These are phyloP conservation scores for Pheosia tremula DNA, from an alignment of 2,888 invertebrate species.

Conservation along the genomic window DNA sequence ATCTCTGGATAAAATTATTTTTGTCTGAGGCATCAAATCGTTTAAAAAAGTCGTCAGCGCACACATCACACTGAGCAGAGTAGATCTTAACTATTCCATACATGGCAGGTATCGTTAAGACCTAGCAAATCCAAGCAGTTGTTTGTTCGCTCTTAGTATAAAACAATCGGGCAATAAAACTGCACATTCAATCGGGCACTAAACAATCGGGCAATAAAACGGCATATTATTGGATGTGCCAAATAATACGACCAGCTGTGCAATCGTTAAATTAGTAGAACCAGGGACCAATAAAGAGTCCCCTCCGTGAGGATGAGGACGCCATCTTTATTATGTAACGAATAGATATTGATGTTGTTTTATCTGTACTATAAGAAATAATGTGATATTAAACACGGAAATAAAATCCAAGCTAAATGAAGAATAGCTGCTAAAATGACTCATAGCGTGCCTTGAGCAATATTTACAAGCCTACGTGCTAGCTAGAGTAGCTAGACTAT, in stretches of 20 bases:
- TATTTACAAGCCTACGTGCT: background rate
- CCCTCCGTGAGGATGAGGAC: constrained; percentile 18
- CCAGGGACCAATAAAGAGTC: constrained; percentile 22
- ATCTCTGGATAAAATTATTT: no score
- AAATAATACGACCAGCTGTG: constrained; percentile 1
- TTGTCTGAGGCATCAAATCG: no score
- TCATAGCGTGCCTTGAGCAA: no score
- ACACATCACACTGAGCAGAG: no score
- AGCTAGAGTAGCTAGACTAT: background rate
- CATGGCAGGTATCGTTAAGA: no score
- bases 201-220: background rate
- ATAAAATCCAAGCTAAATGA: background rate
- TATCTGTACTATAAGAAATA: constrained; percentile 4
- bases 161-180: no score
- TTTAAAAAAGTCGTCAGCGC: no score
- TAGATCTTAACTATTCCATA: no score
- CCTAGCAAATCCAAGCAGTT: no score
- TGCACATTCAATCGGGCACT: no score
- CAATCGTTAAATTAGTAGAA: constrained; percentile 15
- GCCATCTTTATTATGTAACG: constrained; percentile 17
- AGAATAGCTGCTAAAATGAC: no score
- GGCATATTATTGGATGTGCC: background rate
- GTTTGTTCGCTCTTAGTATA: no score
- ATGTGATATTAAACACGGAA: background rate
- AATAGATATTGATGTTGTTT: constrained; percentile 15